Percentiles rank a stretch among this genome's conserved stretches.
Evolutionary conservation across 2,797 vertebrate species (phyloP).

Genomic region (Gymnocypris eckloni): DNA sequence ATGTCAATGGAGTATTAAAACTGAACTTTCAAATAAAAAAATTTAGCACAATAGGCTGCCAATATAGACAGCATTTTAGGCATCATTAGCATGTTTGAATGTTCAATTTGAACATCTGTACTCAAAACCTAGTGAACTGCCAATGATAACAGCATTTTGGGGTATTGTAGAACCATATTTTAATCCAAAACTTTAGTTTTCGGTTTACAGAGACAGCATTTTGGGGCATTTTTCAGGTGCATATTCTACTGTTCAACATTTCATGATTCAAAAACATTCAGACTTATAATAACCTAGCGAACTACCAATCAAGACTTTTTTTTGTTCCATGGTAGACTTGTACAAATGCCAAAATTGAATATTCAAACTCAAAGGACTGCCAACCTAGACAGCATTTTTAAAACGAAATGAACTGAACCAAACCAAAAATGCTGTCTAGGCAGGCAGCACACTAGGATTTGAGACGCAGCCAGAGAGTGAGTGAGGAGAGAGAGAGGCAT

Average conservation of each 20-base stretch:
- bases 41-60: background rate
- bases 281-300: background rate
- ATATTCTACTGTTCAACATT: background rate
- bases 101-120: background rate
- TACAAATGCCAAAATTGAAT: background rate
- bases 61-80: background rate
- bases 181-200: background rate
- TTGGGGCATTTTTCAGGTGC: background rate
- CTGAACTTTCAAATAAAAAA: background rate
- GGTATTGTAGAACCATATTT: background rate
- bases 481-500: conserved; percentile 21
- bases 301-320: background rate
- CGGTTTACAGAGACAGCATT: background rate
- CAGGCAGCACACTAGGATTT: conserved; percentile 11
- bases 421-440: conserved; percentile 14
- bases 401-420: background rate
- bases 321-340: background rate
- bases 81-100: background rate
- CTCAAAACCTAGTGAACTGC: background rate
- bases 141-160: background rate
- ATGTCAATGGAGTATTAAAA: background rate
- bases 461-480: conserved; percentile 19
- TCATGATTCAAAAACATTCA: background rate
- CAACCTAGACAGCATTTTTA: background rate
- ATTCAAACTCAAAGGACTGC: background rate